Evolutionary conservation across 2,113 vertebrate genomes (phyloP).

Genomic region (Panthera leo): DNA sequence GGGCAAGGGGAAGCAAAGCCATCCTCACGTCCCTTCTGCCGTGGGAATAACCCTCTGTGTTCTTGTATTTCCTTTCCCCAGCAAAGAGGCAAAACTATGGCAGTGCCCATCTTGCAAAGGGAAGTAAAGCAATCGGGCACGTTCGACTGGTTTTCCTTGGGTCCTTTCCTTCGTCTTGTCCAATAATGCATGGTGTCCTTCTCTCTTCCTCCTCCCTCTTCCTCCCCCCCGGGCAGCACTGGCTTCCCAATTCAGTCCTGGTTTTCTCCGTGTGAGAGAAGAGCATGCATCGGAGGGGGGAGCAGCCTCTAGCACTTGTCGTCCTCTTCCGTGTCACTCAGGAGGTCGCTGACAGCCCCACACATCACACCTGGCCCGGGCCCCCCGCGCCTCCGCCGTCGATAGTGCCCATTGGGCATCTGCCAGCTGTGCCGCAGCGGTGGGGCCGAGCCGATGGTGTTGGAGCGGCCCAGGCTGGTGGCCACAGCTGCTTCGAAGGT

Average conservation of each 20-base stretch:
- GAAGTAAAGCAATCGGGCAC: constrained; percentile 61
- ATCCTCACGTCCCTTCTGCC: not conserved
- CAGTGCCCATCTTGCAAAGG: constrained; percentile 67
- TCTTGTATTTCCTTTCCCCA: constrained; percentile 51
- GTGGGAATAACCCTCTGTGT: not conserved
- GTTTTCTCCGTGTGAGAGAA: constrained; percentile 83
- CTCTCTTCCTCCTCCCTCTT: constrained; percentile 67
- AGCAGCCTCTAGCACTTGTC: constrained; percentile 93
- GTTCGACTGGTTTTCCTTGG: constrained; percentile 69
- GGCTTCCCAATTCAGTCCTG: constrained; percentile 77
- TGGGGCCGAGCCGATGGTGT: constrained; percentile 94
- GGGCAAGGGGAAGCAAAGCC: constrained; percentile 42
- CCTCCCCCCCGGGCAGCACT: constrained; percentile 76
- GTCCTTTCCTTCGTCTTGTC: constrained; percentile 41
- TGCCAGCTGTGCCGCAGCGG: constrained; percentile 96
- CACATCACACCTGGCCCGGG: constrained; percentile 85
- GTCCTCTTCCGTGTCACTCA: constrained; percentile 96
- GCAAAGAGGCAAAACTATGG: constrained; percentile 71
- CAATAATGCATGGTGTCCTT: constrained; percentile 67
- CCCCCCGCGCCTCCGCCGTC: constrained; percentile 89
- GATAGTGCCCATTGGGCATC: constrained; percentile 96
- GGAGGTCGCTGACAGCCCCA: constrained; percentile 89
- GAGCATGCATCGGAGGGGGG: constrained; percentile 85
- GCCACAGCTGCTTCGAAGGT: constrained; percentile 96
- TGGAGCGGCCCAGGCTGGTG: constrained; percentile 93